These are phyloP conservation scores for Cepaea hortensis DNA, from an alignment of 2,888 invertebrate genomes.

Conservation along the genomic window DNA sequence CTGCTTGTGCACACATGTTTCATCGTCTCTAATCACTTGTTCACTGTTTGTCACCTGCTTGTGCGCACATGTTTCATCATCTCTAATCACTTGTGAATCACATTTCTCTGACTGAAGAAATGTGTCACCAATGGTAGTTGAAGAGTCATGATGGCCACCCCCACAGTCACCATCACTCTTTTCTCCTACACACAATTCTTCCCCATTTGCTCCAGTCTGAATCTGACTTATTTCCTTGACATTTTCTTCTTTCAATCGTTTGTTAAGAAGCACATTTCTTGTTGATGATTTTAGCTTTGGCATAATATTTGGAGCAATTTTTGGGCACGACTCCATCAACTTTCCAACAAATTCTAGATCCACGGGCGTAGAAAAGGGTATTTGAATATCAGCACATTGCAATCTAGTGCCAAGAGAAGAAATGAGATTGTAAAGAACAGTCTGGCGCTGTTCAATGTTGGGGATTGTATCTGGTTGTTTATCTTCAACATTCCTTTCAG, in stretches of 20 bases:
- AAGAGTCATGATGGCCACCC: background rate
- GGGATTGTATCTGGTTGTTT: too few relatives aligned
- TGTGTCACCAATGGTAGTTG: background rate
- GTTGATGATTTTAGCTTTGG: background rate
- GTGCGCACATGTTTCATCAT: background rate
- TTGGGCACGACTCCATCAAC: conserved; percentile 36
- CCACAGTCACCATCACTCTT: background rate
- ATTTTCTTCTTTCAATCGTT: conserved; percentile 33
- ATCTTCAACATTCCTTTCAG: background rate
- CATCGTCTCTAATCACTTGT: too few relatives aligned
- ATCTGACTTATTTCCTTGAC: background rate
- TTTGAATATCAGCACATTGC: background rate
- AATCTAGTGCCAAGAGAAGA: conserved; percentile 32
- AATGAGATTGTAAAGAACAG: conserved; percentile 37
- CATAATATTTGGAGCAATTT: conserved; percentile 19
- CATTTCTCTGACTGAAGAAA: background rate
- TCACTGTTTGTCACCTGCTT: too few relatives aligned
- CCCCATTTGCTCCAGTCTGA: background rate
- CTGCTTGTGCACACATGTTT: background rate
- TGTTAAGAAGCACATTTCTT: conserved; percentile 10
- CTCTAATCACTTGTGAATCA: too few relatives aligned
- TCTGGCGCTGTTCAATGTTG: background rate
- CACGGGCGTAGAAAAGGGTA: conserved; percentile 8
- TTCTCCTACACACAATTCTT: background rate
- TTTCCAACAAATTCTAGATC: conserved; percentile 33